Percentiles rank a stretch among this genome's conserved stretches.
Conservation (phyloP, 2,888 invertebrate species). For the Xestobium rufovillosum region DNA sequence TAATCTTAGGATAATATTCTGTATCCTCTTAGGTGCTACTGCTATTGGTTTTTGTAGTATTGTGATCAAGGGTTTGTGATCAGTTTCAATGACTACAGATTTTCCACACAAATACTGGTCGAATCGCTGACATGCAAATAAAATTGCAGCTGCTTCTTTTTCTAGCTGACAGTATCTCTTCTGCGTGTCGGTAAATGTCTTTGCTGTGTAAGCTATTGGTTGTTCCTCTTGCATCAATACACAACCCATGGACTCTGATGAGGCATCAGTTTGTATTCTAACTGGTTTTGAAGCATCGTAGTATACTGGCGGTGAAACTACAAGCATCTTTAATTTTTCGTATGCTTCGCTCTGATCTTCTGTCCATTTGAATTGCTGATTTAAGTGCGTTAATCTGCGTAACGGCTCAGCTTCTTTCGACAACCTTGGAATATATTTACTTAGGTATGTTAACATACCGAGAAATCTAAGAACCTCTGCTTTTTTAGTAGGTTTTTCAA, state of each 20-base stretch:
- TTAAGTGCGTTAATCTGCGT: slow-evolving; percentile 7
- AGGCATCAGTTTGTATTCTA: slow-evolving; percentile 4
- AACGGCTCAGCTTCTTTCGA: slow-evolving; percentile 11
- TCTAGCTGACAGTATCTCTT: too few species aligned
- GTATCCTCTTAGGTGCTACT: neutral
- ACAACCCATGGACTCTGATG: slow-evolving; percentile 4
- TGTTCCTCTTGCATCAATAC: neutral
- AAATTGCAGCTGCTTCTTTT: too few species aligned
- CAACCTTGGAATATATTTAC: too few species aligned
- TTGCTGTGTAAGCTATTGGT: too few species aligned
- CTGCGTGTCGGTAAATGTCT: too few species aligned
- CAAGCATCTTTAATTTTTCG: slow-evolving; percentile 1
- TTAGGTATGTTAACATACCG: slow-evolving; percentile 7
- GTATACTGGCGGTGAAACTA: neutral
- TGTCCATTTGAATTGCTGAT: neutral
- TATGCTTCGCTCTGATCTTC: slow-evolving; percentile 8
- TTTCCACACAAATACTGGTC: too few species aligned
- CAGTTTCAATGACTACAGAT: too few species aligned
- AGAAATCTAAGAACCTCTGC: slow-evolving; percentile 3
- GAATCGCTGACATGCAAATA: too few species aligned
- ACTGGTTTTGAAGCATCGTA: neutral
- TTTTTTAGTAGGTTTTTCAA: slow-evolving; percentile 2
- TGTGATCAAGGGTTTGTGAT: too few species aligned
- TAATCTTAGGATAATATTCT: slow-evolving; percentile 2
- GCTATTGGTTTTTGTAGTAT: too few species aligned